Evolutionary conservation across 2,888 invertebrate genomes (phyloP), one percentile per base, ranked within the genome.

Genomic region (Amiota mariae): DNA sequence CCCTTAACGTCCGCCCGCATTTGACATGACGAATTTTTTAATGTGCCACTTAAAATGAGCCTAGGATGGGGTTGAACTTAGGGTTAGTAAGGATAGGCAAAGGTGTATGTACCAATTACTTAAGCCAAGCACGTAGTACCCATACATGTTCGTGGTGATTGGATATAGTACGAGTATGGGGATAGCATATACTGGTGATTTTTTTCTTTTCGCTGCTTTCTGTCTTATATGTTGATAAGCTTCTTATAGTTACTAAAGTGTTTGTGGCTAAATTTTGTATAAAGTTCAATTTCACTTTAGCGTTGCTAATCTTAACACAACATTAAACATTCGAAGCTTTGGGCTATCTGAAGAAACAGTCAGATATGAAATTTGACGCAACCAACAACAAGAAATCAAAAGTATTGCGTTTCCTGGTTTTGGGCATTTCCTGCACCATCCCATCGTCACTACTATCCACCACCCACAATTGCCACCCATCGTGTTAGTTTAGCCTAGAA

Each of bases 241-340:
- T 61, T 61, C 46, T 71, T 59, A 71, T 68, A 54, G 67, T 36
- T 68, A 54, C 54, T 36, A 36, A 36, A 36, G 6, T 36, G 4
- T 36, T 36, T 36, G 36, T 36, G 36, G 36, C 36, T 36, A 59
- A 59, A 59, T n/a, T n/a, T n/a, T 24, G 24, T 15, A 18, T 59
- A 59, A 59, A 36, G 36, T 36, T 36, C 36, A 36, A 36, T 6
- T 36, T 59, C 15, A 59, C 11, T 59, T 59, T 8, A 20, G 80
- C 78, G 74, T 77, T 81, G 78, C 82, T 83, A 83, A 83, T 83
- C 83, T 83, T 83, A 83, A 83, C 85, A 83, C 83, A 83, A 83
- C 83, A 83, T 83, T 83, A 82, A 83, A 85, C 83, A 80, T 80
- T 72, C 75, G 36, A 36, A 36, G 36, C 36, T 13, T 54, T 59